Evolutionary conservation across 2,113 vertebrate genomes (phyloP).

Genomic region (Mormyrus iriodes): DNA sequence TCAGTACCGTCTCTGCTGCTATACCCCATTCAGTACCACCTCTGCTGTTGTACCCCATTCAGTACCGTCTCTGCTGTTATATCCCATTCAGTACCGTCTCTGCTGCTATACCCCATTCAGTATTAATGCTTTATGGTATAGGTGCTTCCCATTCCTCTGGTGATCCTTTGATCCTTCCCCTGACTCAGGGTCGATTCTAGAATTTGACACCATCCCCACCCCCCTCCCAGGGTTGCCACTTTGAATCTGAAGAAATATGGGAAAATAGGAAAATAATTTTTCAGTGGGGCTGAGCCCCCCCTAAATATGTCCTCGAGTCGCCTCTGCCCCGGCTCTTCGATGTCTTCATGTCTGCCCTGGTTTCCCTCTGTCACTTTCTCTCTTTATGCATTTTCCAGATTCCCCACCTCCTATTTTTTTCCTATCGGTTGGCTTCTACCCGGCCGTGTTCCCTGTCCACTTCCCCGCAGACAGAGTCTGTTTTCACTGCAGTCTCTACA

Average conservation of each 20-base stretch:
- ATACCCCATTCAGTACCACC: neutral
- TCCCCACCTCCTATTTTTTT: slow-evolving; percentile 12
- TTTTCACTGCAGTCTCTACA: neutral
- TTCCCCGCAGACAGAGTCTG: neutral
- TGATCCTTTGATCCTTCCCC: neutral
- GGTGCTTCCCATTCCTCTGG: neutral
- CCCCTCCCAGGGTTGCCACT: neutral
- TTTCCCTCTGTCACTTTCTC: neutral
- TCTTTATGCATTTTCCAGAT: slow-evolving; percentile 29
- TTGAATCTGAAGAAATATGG: neutral
- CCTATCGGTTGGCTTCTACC: slow-evolving; percentile 24
- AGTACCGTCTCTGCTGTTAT: no score
- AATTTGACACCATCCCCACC: neutral
- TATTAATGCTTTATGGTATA: neutral
- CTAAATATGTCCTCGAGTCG: neutral
- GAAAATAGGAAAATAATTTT: neutral
- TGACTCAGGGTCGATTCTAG: neutral
- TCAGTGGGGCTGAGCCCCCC: neutral
- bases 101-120: neutral
- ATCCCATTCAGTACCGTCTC: neutral
- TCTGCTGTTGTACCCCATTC: neutral
- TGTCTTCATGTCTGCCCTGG: neutral
- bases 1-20: neutral
- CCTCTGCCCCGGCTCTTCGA: neutral
- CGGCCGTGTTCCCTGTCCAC: neutral